Conservation (phyloP, 2,113 vertebrate genomes). For the Murina feae region DNA sequence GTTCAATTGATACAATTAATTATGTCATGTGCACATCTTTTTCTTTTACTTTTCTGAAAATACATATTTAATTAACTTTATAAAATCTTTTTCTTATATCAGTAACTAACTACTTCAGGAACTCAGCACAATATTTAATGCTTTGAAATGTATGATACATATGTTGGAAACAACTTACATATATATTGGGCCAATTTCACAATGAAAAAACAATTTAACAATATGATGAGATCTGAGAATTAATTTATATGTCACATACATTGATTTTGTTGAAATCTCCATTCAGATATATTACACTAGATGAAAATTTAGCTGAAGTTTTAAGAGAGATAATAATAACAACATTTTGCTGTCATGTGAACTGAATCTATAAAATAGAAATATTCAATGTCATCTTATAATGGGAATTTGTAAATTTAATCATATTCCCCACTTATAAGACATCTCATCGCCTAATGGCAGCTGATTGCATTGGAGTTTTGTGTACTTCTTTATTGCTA, state of each 20-base stretch:
- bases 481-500: not conserved
- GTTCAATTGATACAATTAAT: not conserved
- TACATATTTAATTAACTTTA: not conserved
- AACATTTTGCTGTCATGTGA: not conserved
- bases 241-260: slow-evolving; percentile 22
- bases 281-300: not conserved
- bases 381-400: not conserved
- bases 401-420: slow-evolving; percentile 12
- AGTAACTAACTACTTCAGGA: not conserved
- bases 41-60: not conserved
- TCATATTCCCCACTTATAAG: not conserved
- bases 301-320: slow-evolving; percentile 12
- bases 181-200: not conserved
- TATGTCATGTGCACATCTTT: not conserved
- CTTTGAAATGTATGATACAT: not conserved
- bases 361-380: not conserved
- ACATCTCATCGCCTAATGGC: not conserved
- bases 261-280: slow-evolving; percentile 14
- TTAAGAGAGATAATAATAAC: not conserved
- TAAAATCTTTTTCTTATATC: not conserved
- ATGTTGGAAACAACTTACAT: not conserved
- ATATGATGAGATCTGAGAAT: not conserved
- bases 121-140: not conserved
- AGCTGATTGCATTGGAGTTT: not conserved
- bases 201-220: not conserved